These are phyloP conservation scores for Ptiloglossa arizonensis DNA, from an alignment of 1,140 invertebrate species.

Conservation along the genomic window DNA sequence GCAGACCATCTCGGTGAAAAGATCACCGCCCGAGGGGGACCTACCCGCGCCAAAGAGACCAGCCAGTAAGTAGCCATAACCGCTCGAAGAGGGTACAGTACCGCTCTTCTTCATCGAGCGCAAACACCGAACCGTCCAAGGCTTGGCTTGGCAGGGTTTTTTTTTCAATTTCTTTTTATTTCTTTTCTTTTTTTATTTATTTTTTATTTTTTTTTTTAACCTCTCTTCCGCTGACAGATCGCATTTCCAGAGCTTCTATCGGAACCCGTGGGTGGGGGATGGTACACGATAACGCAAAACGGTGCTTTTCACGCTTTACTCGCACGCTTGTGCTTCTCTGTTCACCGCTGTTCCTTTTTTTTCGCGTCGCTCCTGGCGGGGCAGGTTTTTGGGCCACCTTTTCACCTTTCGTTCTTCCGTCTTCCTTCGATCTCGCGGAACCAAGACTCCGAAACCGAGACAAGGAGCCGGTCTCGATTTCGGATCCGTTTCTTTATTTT, in stretches of 20 bases:
- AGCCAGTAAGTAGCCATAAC: conserved; percentile 85
- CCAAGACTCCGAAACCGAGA: not conserved
- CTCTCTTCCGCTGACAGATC: conserved; percentile 22
- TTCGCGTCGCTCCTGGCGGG: conserved; percentile 8
- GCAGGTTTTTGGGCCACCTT: not conserved
- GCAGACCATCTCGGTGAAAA: conserved; percentile 75
- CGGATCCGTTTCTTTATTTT: too few species aligned
- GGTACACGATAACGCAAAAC: too few species aligned
- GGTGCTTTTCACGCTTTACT: conserved; percentile 41
- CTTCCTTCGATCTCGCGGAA: not conserved
- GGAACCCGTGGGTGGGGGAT: not conserved
- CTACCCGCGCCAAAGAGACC: conserved; percentile 85
- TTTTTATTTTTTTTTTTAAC: too few species aligned
- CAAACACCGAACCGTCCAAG: conserved; percentile 16
- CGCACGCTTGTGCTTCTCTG: conserved; percentile 30
- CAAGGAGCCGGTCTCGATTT: too few species aligned
- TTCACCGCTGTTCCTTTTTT: not conserved
- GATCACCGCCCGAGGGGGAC: conserved; percentile 80
- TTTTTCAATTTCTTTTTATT: too few species aligned
- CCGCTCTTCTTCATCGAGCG: conserved; percentile 73
- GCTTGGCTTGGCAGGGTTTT: conserved; percentile 33
- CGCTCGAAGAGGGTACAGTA: conserved; percentile 39
- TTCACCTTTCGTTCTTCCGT: not conserved
- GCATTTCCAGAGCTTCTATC: not conserved
- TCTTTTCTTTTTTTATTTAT: too few species aligned